Percentiles rank a stretch among this genome's conserved stretches.
phyloP scores from a whole-genome alignment of 2,113 vertebrate genomes.

The Furnarius figulus region DNA sequence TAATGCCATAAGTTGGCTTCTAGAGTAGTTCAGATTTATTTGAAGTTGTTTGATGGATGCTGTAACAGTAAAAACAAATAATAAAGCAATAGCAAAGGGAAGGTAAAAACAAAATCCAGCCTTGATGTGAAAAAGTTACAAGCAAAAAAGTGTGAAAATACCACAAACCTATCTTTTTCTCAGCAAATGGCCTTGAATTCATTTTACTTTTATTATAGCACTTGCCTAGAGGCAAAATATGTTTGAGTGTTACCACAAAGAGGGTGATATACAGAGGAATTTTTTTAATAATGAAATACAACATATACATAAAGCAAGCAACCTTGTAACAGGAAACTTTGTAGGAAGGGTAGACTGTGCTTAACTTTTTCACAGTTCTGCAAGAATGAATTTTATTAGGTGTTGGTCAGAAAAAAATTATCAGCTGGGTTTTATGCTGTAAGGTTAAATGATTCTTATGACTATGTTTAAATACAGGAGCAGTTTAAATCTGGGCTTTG shows the following conservation, averaged over 20 bases:
- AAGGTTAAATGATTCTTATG: slow-evolving; percentile 74
- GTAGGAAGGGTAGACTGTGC: slow-evolving; percentile 66
- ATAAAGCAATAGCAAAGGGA: slow-evolving; percentile 47
- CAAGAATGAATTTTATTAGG: slow-evolving; percentile 79
- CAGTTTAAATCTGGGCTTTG: slow-evolving; percentile 59
- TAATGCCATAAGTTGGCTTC: slow-evolving; percentile 18
- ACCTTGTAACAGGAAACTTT: slow-evolving; percentile 76
- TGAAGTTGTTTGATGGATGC: slow-evolving; percentile 41
- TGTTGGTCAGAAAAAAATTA: slow-evolving; percentile 79
- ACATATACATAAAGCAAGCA: slow-evolving; percentile 71
- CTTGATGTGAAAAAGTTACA: slow-evolving; percentile 42
- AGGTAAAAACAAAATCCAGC: slow-evolving; percentile 41
- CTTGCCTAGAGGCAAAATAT: slow-evolving; percentile 66
- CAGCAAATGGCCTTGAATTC: slow-evolving; percentile 62
- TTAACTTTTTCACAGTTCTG: slow-evolving; percentile 78
- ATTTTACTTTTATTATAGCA: slow-evolving; percentile 74
- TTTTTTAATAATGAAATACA: slow-evolving; percentile 72
- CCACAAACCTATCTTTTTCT: slow-evolving; percentile 29
- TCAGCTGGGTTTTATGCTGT: slow-evolving; percentile 74
- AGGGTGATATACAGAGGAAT: slow-evolving; percentile 67
- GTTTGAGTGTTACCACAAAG: slow-evolving; percentile 72
- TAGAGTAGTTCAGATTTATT: slow-evolving; percentile 33
- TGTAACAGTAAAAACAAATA: slow-evolving; percentile 60
- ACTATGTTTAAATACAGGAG: slow-evolving; percentile 51
- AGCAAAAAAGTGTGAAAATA: slow-evolving; percentile 54